Conservation (phyloP, 92 coral and sea anemone genomes). For the Heliopora coerulea region DNA sequence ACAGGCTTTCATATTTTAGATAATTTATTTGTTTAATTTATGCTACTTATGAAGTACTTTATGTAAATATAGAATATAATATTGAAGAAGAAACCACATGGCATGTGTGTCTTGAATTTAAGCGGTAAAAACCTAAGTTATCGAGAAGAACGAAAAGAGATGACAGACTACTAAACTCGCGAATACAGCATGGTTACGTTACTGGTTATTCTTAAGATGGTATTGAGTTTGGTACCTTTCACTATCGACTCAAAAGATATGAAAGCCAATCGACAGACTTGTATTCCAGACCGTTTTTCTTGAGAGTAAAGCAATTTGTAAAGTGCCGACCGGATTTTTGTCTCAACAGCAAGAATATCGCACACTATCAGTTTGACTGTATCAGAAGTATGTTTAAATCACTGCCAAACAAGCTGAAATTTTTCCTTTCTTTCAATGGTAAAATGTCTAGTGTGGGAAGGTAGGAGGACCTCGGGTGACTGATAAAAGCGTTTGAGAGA, state of each 20-base stretch:
- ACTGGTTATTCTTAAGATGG: constrained; percentile 60
- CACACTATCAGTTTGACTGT: constrained; percentile 47
- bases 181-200: constrained; percentile 61
- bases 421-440: constrained; percentile 49
- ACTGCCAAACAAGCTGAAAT: constrained; percentile 51
- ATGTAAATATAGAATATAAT: too few species aligned
- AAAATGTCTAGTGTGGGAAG: too few species aligned
- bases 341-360: constrained; percentile 47
- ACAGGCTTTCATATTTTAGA: too few species aligned
- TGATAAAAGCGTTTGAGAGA: neutral
- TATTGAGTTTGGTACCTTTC: constrained; percentile 43
- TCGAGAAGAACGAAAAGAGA: too few species aligned
- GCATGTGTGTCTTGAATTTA: too few species aligned
- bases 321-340: constrained; percentile 39
- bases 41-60: too few species aligned
- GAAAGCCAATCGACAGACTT: constrained; percentile 38
- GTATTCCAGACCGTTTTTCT: constrained; percentile 46
- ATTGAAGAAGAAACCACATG: too few species aligned
- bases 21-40: too few species aligned
- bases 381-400: constrained; percentile 47
- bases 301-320: constrained; percentile 13
- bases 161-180: too few species aligned
- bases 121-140: too few species aligned
- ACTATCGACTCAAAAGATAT: constrained; percentile 37
- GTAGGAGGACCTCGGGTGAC: neutral